phyloP scores from a whole-genome alignment of 2,113 vertebrate species.

The Rana temporaria region DNA sequence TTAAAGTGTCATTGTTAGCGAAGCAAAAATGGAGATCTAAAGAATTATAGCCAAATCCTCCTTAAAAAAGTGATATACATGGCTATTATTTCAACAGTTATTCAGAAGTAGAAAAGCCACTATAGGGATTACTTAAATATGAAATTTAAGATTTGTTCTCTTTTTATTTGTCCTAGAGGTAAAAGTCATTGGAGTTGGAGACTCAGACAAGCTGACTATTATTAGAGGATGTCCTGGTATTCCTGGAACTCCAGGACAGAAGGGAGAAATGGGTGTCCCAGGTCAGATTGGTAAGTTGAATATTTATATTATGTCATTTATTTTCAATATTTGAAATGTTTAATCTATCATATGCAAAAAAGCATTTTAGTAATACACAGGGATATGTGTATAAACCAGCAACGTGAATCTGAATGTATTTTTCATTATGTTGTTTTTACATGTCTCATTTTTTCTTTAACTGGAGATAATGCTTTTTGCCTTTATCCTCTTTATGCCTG shows the following conservation, averaged over 20 bases:
- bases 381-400: background rate
- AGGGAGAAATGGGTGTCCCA: slow-evolving; percentile 56
- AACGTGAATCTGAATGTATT: background rate
- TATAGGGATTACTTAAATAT: too few species aligned
- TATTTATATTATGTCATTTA: background rate
- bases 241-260: slow-evolving; percentile 20
- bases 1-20: too few species aligned
- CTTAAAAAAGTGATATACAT: too few species aligned
- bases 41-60: too few species aligned
- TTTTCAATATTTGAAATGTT: background rate
- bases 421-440: background rate
- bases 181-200: slow-evolving; percentile 48
- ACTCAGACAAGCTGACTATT: slow-evolving; percentile 52
- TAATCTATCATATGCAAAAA: background rate
- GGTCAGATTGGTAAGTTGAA: slow-evolving; percentile 19
- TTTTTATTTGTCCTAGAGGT: slow-evolving; percentile 34
- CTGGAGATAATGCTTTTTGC: too few species aligned
- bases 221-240: slow-evolving; percentile 58
- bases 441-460: background rate
- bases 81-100: too few species aligned
- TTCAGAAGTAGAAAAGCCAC: too few species aligned
- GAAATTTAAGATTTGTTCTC: background rate
- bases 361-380: background rate
- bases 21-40: too few species aligned
- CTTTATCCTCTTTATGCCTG: too few species aligned